These are phyloP conservation scores for Girardia tigrina DNA, from an alignment of 2,888 invertebrate genomes.

Conservation along the genomic window DNA sequence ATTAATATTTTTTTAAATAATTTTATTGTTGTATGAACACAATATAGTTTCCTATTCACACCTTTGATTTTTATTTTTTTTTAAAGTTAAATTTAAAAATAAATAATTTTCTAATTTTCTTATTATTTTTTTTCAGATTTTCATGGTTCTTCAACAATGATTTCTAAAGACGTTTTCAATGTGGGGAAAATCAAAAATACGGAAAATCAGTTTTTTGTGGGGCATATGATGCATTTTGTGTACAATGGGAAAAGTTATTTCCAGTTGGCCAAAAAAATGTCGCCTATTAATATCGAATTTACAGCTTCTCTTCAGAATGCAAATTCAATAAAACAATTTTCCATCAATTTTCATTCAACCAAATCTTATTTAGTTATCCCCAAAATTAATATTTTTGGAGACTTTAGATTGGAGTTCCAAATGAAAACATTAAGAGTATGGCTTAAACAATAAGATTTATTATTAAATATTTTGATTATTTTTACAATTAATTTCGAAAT, in stretches of 20 bases:
- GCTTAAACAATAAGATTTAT: too few relatives aligned
- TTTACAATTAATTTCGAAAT: too few relatives aligned
- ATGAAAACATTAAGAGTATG: neutral
- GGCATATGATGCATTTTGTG: constrained; percentile 32
- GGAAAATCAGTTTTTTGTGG: constrained; percentile 20
- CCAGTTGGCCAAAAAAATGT: constrained; percentile 16
- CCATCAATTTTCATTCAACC: neutral
- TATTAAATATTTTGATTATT: too few relatives aligned
- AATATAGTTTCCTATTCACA: neutral
- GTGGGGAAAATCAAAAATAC: neutral
- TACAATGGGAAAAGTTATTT: constrained; percentile 26
- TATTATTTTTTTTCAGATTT: neutral
- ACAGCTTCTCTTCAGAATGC: constrained; percentile 2
- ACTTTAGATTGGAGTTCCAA: constrained; percentile 28
- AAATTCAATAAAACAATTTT: constrained; percentile 7
- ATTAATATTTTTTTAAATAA: neutral
- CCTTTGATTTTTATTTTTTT: neutral
- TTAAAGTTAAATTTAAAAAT: neutral
- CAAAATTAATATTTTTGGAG: constrained; percentile 28
- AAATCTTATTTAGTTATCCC: constrained; percentile 3
- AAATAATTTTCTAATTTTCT: neutral
- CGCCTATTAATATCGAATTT: constrained; percentile 14
- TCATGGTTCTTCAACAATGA: neutral
- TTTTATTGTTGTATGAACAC: neutral
- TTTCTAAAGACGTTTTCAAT: neutral